Evolutionary conservation across 2,888 invertebrate genomes (phyloP).

Genomic region (Chaetogeoica ovagalla): DNA sequence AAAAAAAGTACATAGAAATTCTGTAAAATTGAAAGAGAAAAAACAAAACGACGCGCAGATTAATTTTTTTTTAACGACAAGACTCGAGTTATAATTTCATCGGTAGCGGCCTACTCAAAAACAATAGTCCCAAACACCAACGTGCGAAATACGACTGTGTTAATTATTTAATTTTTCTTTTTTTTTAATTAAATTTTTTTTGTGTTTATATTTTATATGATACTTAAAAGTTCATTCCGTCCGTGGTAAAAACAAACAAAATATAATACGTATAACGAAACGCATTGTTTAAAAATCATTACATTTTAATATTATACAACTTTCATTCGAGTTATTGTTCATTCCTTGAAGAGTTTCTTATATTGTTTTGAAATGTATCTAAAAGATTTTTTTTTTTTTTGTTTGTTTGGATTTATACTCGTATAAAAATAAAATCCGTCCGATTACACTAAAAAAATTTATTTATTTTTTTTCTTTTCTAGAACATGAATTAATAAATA

Average conservation of each 20-base stretch:
- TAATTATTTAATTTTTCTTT: not conserved
- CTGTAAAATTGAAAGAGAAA: not conserved
- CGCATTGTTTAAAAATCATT: constrained; percentile 1
- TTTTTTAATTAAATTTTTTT: not conserved
- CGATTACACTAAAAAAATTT: too few species aligned
- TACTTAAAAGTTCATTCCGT: constrained; percentile 8
- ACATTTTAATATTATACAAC: constrained; percentile 7
- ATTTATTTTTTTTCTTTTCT: too few species aligned
- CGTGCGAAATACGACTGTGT: not conserved
- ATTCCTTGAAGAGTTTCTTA: not conserved
- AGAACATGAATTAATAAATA: too few species aligned
- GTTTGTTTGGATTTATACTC: too few species aligned
- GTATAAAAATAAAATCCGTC: too few species aligned
- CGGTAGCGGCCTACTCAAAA: not conserved
- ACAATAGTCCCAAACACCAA: not conserved
- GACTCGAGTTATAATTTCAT: not conserved
- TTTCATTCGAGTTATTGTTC: constrained; percentile 9
- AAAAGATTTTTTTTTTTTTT: too few species aligned
- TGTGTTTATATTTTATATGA: not conserved
- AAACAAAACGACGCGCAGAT: not conserved
- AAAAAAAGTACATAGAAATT: too few species aligned
- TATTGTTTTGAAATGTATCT: not conserved
- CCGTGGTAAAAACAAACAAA: constrained; percentile 4
- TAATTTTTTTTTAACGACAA: not conserved
- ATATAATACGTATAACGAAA: constrained; percentile 7